Evolutionary conservation across 2,888 invertebrate species (phyloP), one percentile per base, ranked within the genome.

Genomic region (Timema cristinae): DNA sequence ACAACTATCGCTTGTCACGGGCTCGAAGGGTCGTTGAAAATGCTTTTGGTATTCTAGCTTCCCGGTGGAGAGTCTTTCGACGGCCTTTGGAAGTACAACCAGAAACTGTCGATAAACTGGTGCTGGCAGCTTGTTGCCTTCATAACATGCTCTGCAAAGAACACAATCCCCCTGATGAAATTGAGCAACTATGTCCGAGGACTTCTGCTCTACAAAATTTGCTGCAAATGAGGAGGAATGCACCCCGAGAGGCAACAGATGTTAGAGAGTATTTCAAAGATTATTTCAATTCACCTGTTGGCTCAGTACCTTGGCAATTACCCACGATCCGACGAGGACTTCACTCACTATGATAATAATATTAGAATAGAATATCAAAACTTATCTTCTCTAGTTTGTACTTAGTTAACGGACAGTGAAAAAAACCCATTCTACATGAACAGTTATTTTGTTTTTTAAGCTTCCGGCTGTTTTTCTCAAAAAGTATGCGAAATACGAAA

Each of bases 1-100:
- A 54, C 15, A 72, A 72, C 15, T 72, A 72, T 50, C 32, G 69
- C 5, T 50, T 72, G 50, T 48, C 51, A 5, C 6, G 72, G 10
- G 72, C 67, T 10, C 16, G 69, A 0, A 66, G 66, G 7, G 59
- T 66, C 11, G 56, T 69, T 47, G 72, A 67, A 16, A 72, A 70
- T 49, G 66, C 72, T 2, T 72, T 72, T 56, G 69, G 72, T 6
- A 72, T 72, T 54, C 54, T 72, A 10, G 72, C 56, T 1, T 67
- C 66, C 50, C 50, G 69, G 6, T 72, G 63, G 69, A 51, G 72
- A 67, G 47, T 72, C 32, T 49, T 70, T 13, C 66, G 54, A 8
- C 8, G 48, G 7, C 56, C 13, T 7, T 52, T 72, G 10, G 48
- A 52, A 7, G 69, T 67, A 8, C 9, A 50, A n/a, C 32, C 69